Evolutionary conservation across 2,888 invertebrate genomes (phyloP), one percentile per base, ranked within the genome.

Genomic region (Drosophila mulleri): DNA sequence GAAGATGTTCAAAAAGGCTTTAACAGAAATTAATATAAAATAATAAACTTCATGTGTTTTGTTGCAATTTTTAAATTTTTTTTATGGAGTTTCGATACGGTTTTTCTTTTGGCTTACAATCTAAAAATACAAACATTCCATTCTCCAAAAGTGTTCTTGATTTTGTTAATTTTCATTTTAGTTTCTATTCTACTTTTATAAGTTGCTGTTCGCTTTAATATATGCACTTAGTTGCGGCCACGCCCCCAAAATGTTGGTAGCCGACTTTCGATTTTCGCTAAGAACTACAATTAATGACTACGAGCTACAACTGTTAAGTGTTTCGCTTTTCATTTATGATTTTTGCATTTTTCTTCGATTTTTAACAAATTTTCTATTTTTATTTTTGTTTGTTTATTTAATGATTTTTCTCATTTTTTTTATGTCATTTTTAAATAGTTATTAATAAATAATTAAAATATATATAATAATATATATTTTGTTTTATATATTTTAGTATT

Each of bases 231-330:
- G 83, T 80, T 82, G 85, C 85, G 85, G 83, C 72, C 71, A 71
- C 41, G 67, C 75, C 67, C 67, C 52, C 18, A 37, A 16, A 23
- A 14, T n/a, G 23, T 45, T 57, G 70, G 61, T 72, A 59, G 78
- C 85, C 85, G 83, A 82, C 80, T 85, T 83, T 73, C 50, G 50
- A 50, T 82, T 84, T 88, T 89, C 68, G 78, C 85, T 87, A 87
- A 78, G 70, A 86, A 76, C 86, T 87, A 88, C 80, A 83, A 86
- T 86, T 87, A 88, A 88, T 88, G 85, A 89, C 87, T 89, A 89
- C 69, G 81, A 70, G 78, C 86, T 86, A 88, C 82, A 88, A 82
- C 84, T 85, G 71, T 80, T 78, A 84, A 82, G 76, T 72, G 58
- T 70, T 53, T 59, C 63, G 57, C 32, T 54, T 52, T 54, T 47